These are phyloP conservation scores for Patella pellucida DNA, from an alignment of 2,888 invertebrate species.

Conservation along the genomic window DNA sequence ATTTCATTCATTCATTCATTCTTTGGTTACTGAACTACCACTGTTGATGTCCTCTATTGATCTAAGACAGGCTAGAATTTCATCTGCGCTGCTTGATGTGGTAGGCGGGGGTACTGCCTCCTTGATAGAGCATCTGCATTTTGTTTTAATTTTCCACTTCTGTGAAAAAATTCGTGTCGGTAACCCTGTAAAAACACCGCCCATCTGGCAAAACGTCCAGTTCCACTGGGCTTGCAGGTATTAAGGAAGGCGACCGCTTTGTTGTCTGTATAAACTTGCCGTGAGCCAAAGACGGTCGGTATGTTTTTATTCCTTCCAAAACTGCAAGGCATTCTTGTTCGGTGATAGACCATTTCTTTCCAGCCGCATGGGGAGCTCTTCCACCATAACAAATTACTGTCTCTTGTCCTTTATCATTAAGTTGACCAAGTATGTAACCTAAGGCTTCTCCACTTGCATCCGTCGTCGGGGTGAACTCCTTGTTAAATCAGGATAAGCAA, in stretches of 20 bases:
- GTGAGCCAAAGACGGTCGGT: constrained; percentile 36
- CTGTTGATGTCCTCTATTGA: background rate
- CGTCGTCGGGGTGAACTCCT: constrained; percentile 30
- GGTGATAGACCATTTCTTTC: constrained; percentile 33
- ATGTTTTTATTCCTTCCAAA: constrained; percentile 38
- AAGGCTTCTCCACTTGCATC: constrained; percentile 35
- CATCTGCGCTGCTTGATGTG: background rate
- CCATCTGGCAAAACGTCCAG: constrained; percentile 33
- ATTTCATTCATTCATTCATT: background rate
- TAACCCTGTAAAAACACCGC: constrained; percentile 19
- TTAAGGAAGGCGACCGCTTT: constrained; percentile 35
- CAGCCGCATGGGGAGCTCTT: constrained; percentile 27
- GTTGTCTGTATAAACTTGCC: constrained; percentile 39
- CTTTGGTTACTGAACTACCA: background rate
- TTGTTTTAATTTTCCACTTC: constrained; percentile 23
- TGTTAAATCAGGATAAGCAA: constrained; percentile 36
- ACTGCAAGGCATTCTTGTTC: constrained; percentile 41
- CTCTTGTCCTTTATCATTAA: too few relatives aligned
- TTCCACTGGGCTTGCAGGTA: constrained; percentile 29
- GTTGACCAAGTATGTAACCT: constrained; percentile 35
- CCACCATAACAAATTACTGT: constrained; percentile 31
- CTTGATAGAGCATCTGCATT: constrained; percentile 33
- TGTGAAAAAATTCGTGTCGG: constrained; percentile 15
- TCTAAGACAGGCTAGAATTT: background rate
- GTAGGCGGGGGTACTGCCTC: constrained; percentile 11